These are phyloP conservation scores for Torymus tubicola DNA, from an alignment of 2,888 invertebrate species.

Conservation along the genomic window DNA sequence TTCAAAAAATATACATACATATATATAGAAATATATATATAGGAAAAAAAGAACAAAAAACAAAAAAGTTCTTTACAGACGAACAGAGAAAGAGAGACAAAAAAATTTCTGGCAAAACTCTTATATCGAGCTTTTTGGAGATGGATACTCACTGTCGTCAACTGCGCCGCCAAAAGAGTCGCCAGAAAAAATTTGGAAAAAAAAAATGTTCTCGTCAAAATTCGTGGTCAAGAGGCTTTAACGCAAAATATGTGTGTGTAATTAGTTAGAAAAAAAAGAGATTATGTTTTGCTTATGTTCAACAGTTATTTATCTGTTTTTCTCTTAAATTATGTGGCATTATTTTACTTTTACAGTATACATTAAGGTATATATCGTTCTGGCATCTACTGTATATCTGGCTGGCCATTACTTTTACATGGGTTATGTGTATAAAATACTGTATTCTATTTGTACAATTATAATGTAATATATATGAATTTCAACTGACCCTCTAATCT, in stretches of 20 bases:
- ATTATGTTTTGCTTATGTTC: not conserved
- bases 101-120: constrained; percentile 69
- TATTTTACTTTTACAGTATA: constrained; percentile 30
- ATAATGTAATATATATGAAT: not conserved
- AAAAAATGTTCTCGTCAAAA: constrained; percentile 71
- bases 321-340: constrained; percentile 25
- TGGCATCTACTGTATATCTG: constrained; percentile 54
- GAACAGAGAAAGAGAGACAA: constrained; percentile 53
- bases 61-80: constrained; percentile 53
- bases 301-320: constrained; percentile 20
- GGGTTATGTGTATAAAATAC: constrained; percentile 10
- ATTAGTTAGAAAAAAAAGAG: constrained; percentile 37
- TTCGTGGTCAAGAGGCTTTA: constrained; percentile 72
- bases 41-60: constrained; percentile 43
- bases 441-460: constrained; percentile 35
- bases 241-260: constrained; percentile 64
- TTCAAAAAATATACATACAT: constrained; percentile 33
- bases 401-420: constrained; percentile 52
- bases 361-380: constrained; percentile 16
- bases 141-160: constrained; percentile 74
- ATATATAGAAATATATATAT: not conserved
- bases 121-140: constrained; percentile 66
- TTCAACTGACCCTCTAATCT: constrained; percentile 63
- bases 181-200: constrained; percentile 73
- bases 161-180: constrained; percentile 76